phyloP scores from a whole-genome alignment of 2,113 vertebrate species.

The Lasiurus cinereus region DNA sequence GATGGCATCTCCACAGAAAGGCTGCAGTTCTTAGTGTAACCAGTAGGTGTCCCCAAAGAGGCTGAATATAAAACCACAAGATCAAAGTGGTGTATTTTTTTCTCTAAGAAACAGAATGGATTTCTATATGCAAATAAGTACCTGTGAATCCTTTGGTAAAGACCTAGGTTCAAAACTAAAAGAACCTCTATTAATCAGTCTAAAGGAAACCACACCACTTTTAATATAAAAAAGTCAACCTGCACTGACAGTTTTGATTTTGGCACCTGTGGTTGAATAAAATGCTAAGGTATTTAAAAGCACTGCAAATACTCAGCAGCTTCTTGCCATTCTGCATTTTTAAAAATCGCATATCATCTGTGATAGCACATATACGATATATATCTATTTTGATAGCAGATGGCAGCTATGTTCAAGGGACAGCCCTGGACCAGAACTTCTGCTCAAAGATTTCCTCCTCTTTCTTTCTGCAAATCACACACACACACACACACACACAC shows the following conservation, averaged over 20 bases:
- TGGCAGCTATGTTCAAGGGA: not conserved
- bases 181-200: not conserved
- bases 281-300: constrained; percentile 37
- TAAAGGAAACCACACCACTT: not conserved
- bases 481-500: not conserved
- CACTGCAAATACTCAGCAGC: not conserved
- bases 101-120: not conserved
- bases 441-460: not conserved
- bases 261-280: not conserved
- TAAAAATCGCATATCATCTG: not conserved
- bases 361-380: not conserved
- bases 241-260: not conserved
- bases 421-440: not conserved
- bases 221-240: constrained; percentile 17
- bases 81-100: not conserved
- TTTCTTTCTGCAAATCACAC: constrained; percentile 57
- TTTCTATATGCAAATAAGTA: not conserved
- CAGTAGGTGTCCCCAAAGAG: constrained; percentile 65
- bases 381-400: constrained; percentile 17
- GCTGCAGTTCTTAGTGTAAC: not conserved
- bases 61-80: not conserved
- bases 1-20: not conserved
- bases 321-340: not conserved
- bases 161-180: constrained; percentile 28
- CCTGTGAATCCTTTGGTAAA: not conserved